phyloP scores from a whole-genome alignment of 2,797 vertebrate species.

The Morus bassanus region DNA sequence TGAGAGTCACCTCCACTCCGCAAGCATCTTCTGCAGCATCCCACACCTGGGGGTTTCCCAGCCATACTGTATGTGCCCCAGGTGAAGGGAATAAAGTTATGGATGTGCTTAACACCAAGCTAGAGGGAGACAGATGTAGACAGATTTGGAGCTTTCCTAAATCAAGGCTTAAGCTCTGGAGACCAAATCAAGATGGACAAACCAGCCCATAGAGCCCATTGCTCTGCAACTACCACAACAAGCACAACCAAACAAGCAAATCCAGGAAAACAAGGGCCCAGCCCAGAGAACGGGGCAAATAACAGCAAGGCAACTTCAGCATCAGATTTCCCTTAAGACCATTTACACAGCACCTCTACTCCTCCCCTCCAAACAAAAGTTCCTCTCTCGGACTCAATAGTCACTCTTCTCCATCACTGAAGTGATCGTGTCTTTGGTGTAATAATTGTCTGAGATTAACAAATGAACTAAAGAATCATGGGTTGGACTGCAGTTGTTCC shows the following conservation, averaged over 20 bases:
- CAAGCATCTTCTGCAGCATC: neutral
- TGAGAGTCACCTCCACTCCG: neutral
- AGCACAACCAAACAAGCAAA: neutral
- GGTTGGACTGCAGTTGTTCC: neutral
- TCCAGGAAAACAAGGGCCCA: neutral
- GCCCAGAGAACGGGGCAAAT: neutral
- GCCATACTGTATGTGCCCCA: fast-evolving
- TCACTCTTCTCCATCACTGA: neutral
- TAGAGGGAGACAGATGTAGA: neutral
- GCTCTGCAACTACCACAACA: neutral
- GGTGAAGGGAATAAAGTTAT: fast-evolving
- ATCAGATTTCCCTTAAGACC: neutral
- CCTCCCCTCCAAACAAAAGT: neutral
- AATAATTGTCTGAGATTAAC: neutral
- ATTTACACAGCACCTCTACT: neutral
- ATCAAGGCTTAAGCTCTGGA: neutral
- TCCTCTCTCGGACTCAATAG: neutral
- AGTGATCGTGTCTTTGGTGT: fast-evolving
- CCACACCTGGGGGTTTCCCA: fast-evolving
- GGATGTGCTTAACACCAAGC: fast-evolving
- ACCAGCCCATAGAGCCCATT: neutral
- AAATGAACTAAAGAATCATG: fast-evolving
- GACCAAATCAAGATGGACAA: neutral
- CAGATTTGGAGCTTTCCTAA: neutral
- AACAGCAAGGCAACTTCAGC: too few species aligned